A percentile compares a stretch with the other conserved stretches of the same genome.
Conservation (phyloP, 2,113 vertebrate species). For the Vulpes vulpes region DNA sequence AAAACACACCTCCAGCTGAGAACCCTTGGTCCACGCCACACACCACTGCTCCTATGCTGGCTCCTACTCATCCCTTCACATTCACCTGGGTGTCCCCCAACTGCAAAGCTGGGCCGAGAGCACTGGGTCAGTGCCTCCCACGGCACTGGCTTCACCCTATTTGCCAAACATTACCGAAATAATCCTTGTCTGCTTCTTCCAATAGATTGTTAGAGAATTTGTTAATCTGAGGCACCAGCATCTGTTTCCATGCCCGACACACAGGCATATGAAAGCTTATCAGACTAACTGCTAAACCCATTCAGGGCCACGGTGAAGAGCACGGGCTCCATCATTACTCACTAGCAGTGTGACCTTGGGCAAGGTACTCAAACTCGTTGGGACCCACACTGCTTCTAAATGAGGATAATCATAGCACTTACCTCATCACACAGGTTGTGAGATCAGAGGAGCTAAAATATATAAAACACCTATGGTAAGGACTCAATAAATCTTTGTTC, state of each 20-base stretch:
- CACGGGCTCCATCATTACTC: background rate
- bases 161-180: background rate
- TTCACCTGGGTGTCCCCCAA: background rate
- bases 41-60: no score
- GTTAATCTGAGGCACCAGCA: background rate
- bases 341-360: background rate
- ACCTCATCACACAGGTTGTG: background rate
- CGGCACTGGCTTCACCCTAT: background rate
- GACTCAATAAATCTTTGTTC: background rate
- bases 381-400: background rate
- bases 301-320: background rate
- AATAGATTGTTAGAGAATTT: background rate
- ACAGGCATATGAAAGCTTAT: background rate
- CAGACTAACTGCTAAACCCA: background rate
- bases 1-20: background rate
- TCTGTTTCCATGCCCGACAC: background rate
- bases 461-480: background rate
- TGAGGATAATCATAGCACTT: background rate
- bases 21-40: background rate
- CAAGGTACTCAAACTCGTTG: slow-evolving; percentile 11
- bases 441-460: background rate
- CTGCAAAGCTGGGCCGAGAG: background rate
- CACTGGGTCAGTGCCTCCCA: background rate
- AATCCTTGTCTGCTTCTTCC: background rate
- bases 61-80: background rate